Evolutionary conservation across 1,140 invertebrate genomes (phyloP), one percentile per base, ranked within the genome.

Genomic region (Aphelinus certus): DNA sequence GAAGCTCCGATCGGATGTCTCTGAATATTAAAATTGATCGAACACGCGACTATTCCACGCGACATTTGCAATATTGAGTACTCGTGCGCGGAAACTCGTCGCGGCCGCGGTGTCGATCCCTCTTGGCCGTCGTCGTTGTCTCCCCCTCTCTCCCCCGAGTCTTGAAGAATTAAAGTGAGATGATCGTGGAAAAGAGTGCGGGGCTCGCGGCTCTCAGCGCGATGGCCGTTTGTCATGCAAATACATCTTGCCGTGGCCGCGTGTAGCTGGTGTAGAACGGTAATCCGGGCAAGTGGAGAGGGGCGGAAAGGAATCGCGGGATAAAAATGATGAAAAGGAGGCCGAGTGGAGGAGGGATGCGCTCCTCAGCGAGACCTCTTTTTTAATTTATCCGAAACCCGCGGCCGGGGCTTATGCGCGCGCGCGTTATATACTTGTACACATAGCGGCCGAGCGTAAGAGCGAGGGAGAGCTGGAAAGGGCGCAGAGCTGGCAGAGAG

Each of bases 211-310:
- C 26, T 47, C 53, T 49, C 55, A 43, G 9, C 55, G 45, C 55
- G 61, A n/a, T 58, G 55, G 68, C 68, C 81, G 82, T 84, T 83
- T 85, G 83, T 83, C 81, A 85, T 84, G 83, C 82, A 85, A 85
- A 84, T 85, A 80, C 70, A 71, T 77, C 26, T 26, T 63, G 62
- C 70, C 61, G 9, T 26, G 64, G n/a, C 61, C 70, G 63, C 55
- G 58, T 63, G 68, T 55, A 71, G 71, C 68, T 76, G 79, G 80
- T 80, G 79, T 74, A 75, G 72, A 78, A 82, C 77, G 79, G 77
- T 83, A 83, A 82, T 81, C 80, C 66, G 60, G 73, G 66, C 62
- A 77, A 80, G 51, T 73, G 64, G 71, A n/a, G 45, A 63, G 69
- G 47, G 26, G 43, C 9, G n/a, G 48, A 42, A 47, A 61, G 57